Base-by-base conservation (phyloP, 35 echinoderm and acorn worm species). In the Strongylocentrotus purpuratus region DNA sequence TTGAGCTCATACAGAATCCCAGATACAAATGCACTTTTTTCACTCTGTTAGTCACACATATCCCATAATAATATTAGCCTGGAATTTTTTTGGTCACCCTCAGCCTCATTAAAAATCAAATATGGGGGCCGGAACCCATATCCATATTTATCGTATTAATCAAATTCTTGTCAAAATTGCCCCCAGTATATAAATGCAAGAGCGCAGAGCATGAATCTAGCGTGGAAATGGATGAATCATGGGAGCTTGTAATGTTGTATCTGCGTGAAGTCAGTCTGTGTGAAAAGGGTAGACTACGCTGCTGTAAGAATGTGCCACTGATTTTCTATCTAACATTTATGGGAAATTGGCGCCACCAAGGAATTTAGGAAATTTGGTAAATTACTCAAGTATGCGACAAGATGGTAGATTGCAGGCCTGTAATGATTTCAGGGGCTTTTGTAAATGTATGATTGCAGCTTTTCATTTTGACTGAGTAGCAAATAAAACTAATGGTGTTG, bases 131-230 rank as follows among this genome's bases (percentile, higher is more conserved):
- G 65, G 65, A 78, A 18, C 65, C 65, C 65, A 78, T 78, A 78
- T 78, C 65, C 65, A 78, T 78, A 78, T 78, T 78, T 78, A 78
- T 78, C 65, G 65, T 78, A 78, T 78, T 78, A 78, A 78, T 78
- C 65, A 78, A 78, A 78, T 78, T 78, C 65, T 78, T 78, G 65
- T 78, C 65, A 78, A 78, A 78, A 78, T 78, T 78, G 65, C 65
- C 65, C 65, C 22, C 25, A 78, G 65, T 78, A 22, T n/a, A 41
- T 41, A 41, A 41, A 22, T 7, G 65, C 22, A n/a, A n/a, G 65
- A 28, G 65, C 28, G 20, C 22, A 78, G 20, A n/a, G 65, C 28
- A 78, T 78, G 65, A 78, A n/a, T n/a, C 25, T 7, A 78, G 5
- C 22, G 8, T 78, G 65, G 4, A 78, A 55, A 55, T 55, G 50